Conservation (phyloP, 2,888 invertebrate species). For the Alviniconcha strummeri region DNA sequence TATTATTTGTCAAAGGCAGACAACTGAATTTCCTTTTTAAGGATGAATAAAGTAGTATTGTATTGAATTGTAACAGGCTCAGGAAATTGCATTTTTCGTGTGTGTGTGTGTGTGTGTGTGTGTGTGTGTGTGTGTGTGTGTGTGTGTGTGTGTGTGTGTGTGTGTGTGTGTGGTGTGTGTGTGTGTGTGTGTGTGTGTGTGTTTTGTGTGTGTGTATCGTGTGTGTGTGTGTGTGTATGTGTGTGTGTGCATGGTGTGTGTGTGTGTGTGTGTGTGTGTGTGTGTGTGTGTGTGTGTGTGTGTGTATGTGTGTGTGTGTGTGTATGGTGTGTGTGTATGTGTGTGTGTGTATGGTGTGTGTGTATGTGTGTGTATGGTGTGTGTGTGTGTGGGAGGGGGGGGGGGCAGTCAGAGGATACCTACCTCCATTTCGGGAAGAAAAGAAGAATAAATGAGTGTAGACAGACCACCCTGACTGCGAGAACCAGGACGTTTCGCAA, state of each 20-base stretch:
- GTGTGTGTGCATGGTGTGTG: background rate
- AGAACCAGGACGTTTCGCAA: no score
- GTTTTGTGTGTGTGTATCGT: background rate
- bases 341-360: background rate
- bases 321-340: background rate
- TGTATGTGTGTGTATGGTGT: background rate
- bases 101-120: no score
- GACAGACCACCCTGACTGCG: no score
- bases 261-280: no score
- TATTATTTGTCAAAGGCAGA: no score
- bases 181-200: background rate
- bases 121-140: no score
- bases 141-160: background rate
- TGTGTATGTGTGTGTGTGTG: background rate
- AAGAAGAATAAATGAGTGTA: no score
- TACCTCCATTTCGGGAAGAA: no score
- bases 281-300: no score
- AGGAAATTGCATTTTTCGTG: background rate
- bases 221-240: background rate
- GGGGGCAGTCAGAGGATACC: no score
- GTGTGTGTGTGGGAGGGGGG: background rate
- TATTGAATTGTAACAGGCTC: background rate
- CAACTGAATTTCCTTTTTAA: no score
- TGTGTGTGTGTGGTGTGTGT: background rate
- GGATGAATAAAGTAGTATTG: no score